Percentiles rank a stretch among this genome's conserved stretches.
Evolutionary conservation across 2,797 vertebrate genomes (phyloP).

Genomic region (Enteromius trimaculatus): DNA sequence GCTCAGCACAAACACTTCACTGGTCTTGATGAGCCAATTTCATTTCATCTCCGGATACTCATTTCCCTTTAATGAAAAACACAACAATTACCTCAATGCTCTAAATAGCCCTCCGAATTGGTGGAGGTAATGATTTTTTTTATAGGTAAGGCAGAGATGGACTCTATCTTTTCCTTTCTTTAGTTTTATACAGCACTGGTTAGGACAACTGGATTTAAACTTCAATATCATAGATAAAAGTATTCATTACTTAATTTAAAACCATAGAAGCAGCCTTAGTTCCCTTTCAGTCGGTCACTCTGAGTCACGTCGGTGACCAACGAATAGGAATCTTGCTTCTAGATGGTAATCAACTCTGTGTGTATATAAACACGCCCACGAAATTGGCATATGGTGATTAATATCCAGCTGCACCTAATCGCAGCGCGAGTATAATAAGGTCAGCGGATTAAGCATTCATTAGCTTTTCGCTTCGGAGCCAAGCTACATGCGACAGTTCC

Average conservation of each 20-base stretch:
- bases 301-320: too few species aligned
- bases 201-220: constrained; percentile 28
- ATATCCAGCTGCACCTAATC: too few species aligned
- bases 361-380: too few species aligned
- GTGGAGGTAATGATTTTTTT: constrained; percentile 70
- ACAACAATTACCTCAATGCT: constrained; percentile 81
- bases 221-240: neutral
- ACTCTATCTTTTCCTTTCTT: neutral
- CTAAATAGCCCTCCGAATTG: constrained; percentile 67
- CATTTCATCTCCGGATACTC: constrained; percentile 80
- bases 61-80: constrained; percentile 83
- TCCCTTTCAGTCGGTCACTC: too few species aligned
- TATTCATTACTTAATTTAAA: constrained; percentile 2
- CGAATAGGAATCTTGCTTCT: too few species aligned
- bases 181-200: constrained; percentile 16
- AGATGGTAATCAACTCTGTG: too few species aligned
- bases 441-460: too few species aligned
- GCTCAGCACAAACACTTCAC: constrained; percentile 62
- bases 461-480: too few species aligned
- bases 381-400: too few species aligned
- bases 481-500: too few species aligned
- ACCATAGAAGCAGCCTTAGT: neutral
- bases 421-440: too few species aligned
- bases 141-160: constrained; percentile 63
- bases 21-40: constrained; percentile 79